Evolutionary conservation across 2,888 invertebrate species (phyloP).

Genomic region (Pinctada fucata): DNA sequence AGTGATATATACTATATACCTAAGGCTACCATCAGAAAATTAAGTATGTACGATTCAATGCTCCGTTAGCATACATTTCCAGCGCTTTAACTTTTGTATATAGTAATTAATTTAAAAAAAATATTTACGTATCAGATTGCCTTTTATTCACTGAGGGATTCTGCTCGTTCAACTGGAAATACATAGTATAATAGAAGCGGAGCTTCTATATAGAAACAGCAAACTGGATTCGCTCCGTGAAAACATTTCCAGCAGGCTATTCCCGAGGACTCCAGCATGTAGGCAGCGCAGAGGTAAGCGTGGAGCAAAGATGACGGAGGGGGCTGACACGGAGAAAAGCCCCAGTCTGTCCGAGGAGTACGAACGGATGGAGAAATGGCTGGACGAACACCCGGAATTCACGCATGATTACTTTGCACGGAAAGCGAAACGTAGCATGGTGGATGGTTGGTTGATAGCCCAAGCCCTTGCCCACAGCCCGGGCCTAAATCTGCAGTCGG

Average conservation of each 20-base stretch:
- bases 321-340: constrained; percentile 49
- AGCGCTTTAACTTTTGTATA: constrained; percentile 22
- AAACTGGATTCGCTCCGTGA: constrained; percentile 57
- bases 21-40: background rate
- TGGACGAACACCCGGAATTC: constrained; percentile 97
- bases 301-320: constrained; percentile 49
- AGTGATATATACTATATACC: background rate
- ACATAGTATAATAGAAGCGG: constrained; percentile 18
- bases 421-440: constrained; percentile 94
- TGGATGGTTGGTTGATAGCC: constrained; percentile 91
- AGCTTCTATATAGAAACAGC: constrained; percentile 38
- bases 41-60: background rate
- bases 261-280: constrained; percentile 38
- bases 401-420: constrained; percentile 94
- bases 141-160: constrained; percentile 16
- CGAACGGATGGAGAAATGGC: constrained; percentile 90
- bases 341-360: constrained; percentile 62
- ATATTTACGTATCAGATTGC: constrained; percentile 24
- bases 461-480: constrained; percentile 69
- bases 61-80: constrained; percentile 10
- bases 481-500: constrained; percentile 49
- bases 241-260: constrained; percentile 33
- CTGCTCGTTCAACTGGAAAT: constrained; percentile 30
- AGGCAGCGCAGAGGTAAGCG: constrained; percentile 38
- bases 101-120: constrained; percentile 17